Evolutionary conservation across 2,797 vertebrate species (phyloP).

Genomic region (Ataeniobius toweri): DNA sequence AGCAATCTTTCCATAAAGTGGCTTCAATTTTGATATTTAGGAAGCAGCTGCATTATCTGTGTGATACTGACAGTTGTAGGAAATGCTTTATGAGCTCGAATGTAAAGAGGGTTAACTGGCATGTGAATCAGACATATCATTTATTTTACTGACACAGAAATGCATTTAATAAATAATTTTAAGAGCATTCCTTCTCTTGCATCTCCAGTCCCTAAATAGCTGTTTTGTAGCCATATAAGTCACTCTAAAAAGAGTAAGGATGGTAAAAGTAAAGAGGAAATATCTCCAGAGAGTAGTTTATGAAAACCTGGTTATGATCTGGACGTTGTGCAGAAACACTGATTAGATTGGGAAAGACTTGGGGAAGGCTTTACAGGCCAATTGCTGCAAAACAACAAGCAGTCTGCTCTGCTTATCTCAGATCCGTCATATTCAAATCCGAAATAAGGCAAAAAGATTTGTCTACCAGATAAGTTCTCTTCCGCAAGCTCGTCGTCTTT

Average conservation of each 20-base stretch:
- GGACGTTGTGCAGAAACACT: constrained; percentile 9
- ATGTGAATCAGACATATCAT: constrained; percentile 67
- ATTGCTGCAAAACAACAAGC: constrained; percentile 9
- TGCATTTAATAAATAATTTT: constrained; percentile 66
- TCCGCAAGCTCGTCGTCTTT: constrained; percentile 42
- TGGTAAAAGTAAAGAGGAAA: constrained; percentile 24
- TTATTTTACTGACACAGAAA: constrained; percentile 64
- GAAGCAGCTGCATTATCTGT: constrained; percentile 2
- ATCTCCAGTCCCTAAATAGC: constrained; percentile 33
- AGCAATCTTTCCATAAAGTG: constrained; percentile 7
- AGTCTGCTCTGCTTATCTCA: constrained; percentile 24
- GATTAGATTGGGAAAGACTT: constrained; percentile 42
- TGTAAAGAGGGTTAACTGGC: constrained; percentile 43
- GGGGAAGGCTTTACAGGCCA: constrained; percentile 35
- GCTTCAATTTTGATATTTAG: constrained; percentile 15
- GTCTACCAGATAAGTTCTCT: constrained; percentile 42
- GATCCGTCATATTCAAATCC: constrained; percentile 6
- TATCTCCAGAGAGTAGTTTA: constrained; percentile 23
- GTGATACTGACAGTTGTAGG: constrained; percentile 11
- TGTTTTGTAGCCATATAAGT: constrained; percentile 36
- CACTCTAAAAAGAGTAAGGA: constrained; percentile 20
- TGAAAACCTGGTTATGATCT: constrained; percentile 16
- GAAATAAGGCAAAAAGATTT: neutral
- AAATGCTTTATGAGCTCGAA: constrained; percentile 39
- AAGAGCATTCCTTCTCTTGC: constrained; percentile 37